A percentile compares a stretch with the other conserved stretches of the same genome.
These are phyloP conservation scores for Scomber scombrus DNA, from an alignment of 2,113 vertebrate species.

Conservation along the genomic window DNA sequence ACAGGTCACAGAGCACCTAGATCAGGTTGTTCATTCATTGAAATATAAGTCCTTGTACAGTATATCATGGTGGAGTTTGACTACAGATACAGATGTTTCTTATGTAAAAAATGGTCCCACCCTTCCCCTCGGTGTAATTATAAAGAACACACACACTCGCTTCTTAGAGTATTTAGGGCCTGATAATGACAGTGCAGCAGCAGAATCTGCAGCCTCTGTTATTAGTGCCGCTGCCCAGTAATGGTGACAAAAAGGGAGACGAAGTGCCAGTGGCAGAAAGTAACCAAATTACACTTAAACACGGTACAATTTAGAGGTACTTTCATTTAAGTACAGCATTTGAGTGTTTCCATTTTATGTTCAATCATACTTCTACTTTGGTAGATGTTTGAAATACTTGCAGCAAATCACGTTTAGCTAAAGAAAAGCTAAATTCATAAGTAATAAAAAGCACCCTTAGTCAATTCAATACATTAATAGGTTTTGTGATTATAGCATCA, in stretches of 20 bases:
- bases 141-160: conserved; percentile 22
- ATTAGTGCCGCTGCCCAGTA: conserved; percentile 53
- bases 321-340: not conserved
- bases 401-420: not conserved
- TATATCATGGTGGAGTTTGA: not conserved
- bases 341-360: not conserved
- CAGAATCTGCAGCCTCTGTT: conserved; percentile 39
- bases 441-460: too few species aligned
- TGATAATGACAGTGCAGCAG: conserved; percentile 59
- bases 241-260: not conserved
- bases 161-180: conserved; percentile 47
- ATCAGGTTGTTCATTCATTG: too few species aligned
- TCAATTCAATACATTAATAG: too few species aligned
- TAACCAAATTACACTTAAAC: too few species aligned
- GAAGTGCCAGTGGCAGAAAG: not conserved
- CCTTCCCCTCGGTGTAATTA: conserved; percentile 38
- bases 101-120: conserved; percentile 8
- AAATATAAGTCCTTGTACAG: not conserved
- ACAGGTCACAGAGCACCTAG: too few species aligned
- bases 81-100: conserved; percentile 30
- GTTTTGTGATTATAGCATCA: not conserved
- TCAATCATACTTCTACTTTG: not conserved
- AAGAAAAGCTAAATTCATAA: too few species aligned
- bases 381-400: not conserved
- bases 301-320: not conserved